Evolutionary conservation across 2,888 invertebrate genomes (phyloP).

Genomic region (Erynnis tages): DNA sequence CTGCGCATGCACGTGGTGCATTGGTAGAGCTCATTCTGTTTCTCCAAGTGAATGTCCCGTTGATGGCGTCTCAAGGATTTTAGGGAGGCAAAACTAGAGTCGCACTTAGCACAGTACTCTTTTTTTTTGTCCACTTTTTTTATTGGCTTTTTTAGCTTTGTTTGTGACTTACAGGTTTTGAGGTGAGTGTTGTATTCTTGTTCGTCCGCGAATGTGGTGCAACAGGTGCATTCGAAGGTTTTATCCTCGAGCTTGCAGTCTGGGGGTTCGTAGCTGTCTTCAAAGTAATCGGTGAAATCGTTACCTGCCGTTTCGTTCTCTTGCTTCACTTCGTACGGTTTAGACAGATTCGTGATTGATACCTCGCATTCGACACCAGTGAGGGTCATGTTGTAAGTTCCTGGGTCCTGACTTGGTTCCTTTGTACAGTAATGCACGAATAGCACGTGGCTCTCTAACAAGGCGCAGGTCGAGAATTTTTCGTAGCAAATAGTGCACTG

Average conservation of each 20-base stretch:
- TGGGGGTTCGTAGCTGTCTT: background rate
- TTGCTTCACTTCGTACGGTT: slow-evolving; percentile 20
- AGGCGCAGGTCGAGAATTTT: slow-evolving; percentile 32
- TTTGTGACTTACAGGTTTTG: slow-evolving; percentile 22
- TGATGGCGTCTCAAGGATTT: slow-evolving; percentile 7
- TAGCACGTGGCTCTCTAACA: slow-evolving; percentile 35
- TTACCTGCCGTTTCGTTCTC: slow-evolving; percentile 14
- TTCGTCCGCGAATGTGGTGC: slow-evolving; percentile 5
- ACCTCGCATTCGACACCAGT: background rate
- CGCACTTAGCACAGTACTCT: slow-evolving; percentile 21
- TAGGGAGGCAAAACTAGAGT: slow-evolving; percentile 6
- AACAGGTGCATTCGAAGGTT: slow-evolving; percentile 25
- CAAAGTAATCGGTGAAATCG: slow-evolving; percentile 18
- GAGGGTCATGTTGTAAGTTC: background rate
- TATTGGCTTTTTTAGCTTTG: background rate
- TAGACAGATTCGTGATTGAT: slow-evolving; percentile 1
- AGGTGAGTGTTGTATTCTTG: slow-evolving; percentile 14
- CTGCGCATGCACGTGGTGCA: slow-evolving; percentile 63
- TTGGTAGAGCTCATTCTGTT: slow-evolving; percentile 36
- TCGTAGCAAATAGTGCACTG: slow-evolving; percentile 37
- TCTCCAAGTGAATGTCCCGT: slow-evolving; percentile 16
- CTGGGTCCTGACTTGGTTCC: background rate
- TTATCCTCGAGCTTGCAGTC: slow-evolving; percentile 29
- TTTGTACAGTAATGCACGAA: slow-evolving; percentile 22
- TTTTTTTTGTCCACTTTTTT: slow-evolving; percentile 10